phyloP scores from a whole-genome alignment of 2,888 invertebrate species.

The Drosophila mercatorum region DNA sequence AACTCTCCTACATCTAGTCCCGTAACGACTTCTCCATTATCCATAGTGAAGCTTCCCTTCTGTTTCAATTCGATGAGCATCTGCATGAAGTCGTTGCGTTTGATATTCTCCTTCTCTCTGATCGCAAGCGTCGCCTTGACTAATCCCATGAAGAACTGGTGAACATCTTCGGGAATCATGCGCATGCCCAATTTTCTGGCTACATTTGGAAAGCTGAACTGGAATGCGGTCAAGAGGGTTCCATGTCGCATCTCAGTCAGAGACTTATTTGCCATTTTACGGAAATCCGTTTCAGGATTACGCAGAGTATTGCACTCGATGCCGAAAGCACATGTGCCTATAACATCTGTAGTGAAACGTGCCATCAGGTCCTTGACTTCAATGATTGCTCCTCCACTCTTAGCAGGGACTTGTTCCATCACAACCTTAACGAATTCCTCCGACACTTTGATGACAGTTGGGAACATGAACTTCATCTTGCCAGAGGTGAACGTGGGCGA shows the following conservation, averaged over 20 bases:
- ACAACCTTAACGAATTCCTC: conserved; percentile 59
- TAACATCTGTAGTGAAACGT: conserved; percentile 85
- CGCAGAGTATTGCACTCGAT: conserved; percentile 84
- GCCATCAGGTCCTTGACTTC: conserved; percentile 85
- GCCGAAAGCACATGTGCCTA: conserved; percentile 85
- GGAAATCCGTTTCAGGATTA: conserved; percentile 82
- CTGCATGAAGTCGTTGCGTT: conserved; percentile 86
- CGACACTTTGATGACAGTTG: conserved; percentile 56
- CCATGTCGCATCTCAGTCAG: conserved; percentile 48
- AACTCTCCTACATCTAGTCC: conserved; percentile 83
- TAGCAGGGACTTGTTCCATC: conserved; percentile 43
- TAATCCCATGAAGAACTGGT: conserved; percentile 80
- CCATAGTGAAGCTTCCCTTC: conserved; percentile 59
- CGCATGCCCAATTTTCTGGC: conserved; percentile 69
- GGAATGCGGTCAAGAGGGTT: conserved; percentile 35
- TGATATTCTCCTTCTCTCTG: conserved; percentile 80
- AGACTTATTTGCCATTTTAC: conserved; percentile 58
- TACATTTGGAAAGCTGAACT: conserved; percentile 63
- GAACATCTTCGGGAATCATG: conserved; percentile 63
- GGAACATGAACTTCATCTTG: conserved; percentile 79
- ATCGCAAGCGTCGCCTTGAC: conserved; percentile 83
- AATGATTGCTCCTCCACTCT: conserved; percentile 50
- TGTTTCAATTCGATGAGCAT: conserved; percentile 84
- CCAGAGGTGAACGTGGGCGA: conserved; percentile 82
- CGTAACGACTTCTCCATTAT: conserved; percentile 68